Evolutionary conservation across 53 echinoderm and acorn worm genomes (phyloP).

Genomic region (Holothuria scabra): DNA sequence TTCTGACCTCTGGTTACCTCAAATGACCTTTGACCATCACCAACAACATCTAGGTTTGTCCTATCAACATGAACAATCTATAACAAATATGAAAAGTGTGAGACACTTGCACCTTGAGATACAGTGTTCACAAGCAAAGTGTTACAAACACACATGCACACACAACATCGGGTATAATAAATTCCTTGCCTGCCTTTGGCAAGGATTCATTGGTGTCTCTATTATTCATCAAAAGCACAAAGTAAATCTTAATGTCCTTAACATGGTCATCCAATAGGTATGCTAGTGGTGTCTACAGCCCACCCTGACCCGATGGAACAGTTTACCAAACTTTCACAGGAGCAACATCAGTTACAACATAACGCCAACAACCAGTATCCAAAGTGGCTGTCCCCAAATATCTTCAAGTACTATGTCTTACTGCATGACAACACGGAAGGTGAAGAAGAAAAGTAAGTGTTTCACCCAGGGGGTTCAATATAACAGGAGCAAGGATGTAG

Average conservation of each 20-base stretch:
- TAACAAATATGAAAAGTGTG: too few species aligned
- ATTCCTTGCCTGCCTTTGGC: too few species aligned
- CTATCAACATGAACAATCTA: too few species aligned
- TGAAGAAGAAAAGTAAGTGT: slow-evolving; percentile 98
- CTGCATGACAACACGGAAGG: slow-evolving; percentile 97
- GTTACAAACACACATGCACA: too few species aligned
- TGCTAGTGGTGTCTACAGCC: slow-evolving; percentile 92
- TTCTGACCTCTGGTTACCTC: too few species aligned
- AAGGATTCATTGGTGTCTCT: too few species aligned
- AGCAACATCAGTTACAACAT: slow-evolving; percentile 94
- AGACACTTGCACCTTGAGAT: too few species aligned
- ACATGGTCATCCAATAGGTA: slow-evolving; percentile 67
- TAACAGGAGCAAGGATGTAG: not conserved
- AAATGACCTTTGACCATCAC: too few species aligned
- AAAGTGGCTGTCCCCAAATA: slow-evolving; percentile 96
- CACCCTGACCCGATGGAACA: slow-evolving; percentile 97
- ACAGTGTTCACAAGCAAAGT: too few species aligned
- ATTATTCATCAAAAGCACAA: too few species aligned
- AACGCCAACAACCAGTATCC: slow-evolving; percentile 72
- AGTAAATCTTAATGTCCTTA: slow-evolving; percentile 30
- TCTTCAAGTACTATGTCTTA: slow-evolving; percentile 96
- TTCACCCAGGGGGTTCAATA: not conserved
- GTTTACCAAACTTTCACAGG: slow-evolving; percentile 89
- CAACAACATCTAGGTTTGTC: too few species aligned
- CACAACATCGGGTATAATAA: too few species aligned